Evolutionary conservation across 2,113 vertebrate species (phyloP).

Genomic region (Pangasianodon hypophthalmus): DNA sequence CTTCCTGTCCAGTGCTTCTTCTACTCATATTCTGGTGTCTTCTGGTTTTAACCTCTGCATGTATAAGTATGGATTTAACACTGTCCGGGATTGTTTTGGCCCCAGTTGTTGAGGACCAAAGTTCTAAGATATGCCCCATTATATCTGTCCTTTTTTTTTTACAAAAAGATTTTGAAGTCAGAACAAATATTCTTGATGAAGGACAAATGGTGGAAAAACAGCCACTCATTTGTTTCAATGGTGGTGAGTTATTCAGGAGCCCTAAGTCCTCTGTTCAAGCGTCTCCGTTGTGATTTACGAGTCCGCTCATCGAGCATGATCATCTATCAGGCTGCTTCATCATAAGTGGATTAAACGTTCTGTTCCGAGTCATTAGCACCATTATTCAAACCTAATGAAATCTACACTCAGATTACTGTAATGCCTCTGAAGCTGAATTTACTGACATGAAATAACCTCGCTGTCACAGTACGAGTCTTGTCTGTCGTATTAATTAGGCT

Average conservation of each 20-base stretch:
- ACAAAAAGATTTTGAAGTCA: background rate
- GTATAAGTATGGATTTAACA: background rate
- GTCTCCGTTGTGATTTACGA: slow-evolving; percentile 40
- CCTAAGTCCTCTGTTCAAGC: background rate
- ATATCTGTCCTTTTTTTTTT: background rate
- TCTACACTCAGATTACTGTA: slow-evolving; percentile 58
- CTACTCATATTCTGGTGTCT: background rate
- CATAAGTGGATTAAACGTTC: slow-evolving; percentile 61
- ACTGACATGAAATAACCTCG: slow-evolving; percentile 59
- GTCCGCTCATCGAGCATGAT: slow-evolving; percentile 40
- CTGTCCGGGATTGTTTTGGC: background rate
- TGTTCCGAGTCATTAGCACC: slow-evolving; percentile 57
- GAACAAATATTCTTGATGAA: background rate
- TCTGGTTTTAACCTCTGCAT: background rate
- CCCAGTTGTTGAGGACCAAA: background rate
- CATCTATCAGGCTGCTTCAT: slow-evolving; percentile 56
- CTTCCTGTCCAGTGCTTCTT: background rate
- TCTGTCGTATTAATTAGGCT: slow-evolving; percentile 60
- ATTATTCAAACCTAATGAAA: slow-evolving; percentile 63
- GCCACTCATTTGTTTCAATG: background rate
- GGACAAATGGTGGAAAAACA: background rate
- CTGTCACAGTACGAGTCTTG: slow-evolving; percentile 51
- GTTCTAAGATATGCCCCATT: background rate
- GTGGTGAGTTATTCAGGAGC: slow-evolving; percentile 17
- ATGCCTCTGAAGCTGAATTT: slow-evolving; percentile 55